Percentiles rank a stretch among this genome's conserved stretches.
Conservation (phyloP, 2,888 invertebrate genomes). For the Himalopsyche japonica region DNA sequence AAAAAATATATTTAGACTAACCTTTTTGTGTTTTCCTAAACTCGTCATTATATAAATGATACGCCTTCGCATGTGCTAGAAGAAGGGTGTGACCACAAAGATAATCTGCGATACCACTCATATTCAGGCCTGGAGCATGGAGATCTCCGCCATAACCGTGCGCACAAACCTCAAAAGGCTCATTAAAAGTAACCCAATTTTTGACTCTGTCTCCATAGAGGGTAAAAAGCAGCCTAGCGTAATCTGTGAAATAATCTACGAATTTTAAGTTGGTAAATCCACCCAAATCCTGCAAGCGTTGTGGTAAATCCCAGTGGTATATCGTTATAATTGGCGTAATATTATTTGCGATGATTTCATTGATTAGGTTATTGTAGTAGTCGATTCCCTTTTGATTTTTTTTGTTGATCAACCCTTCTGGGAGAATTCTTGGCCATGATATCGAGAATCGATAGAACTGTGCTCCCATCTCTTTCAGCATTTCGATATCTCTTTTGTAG, state of each 20-base stretch:
- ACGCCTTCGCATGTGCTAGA: slow-evolving; percentile 31
- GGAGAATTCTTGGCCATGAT: slow-evolving; percentile 71
- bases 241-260: slow-evolving; percentile 57
- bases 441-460: slow-evolving; percentile 64
- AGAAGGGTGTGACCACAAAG: slow-evolving; percentile 28
- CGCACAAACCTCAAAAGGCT: slow-evolving; percentile 52
- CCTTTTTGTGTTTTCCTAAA: slow-evolving; percentile 23
- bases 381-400: slow-evolving; percentile 51
- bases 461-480: slow-evolving; percentile 61
- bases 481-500: slow-evolving; percentile 62
- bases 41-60: slow-evolving; percentile 27
- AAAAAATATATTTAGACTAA: slow-evolving; percentile 34
- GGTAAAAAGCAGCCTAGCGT: slow-evolving; percentile 54
- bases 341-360: slow-evolving; percentile 56
- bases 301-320: slow-evolving; percentile 70
- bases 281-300: slow-evolving; percentile 56
- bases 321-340: slow-evolving; percentile 66
- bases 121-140: slow-evolving; percentile 49
- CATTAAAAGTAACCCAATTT: slow-evolving; percentile 68
- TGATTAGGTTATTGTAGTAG: slow-evolving; percentile 67
- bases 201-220: slow-evolving; percentile 59
- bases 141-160: slow-evolving; percentile 48
- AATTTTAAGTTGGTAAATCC: slow-evolving; percentile 62
- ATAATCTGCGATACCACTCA: slow-evolving; percentile 27
- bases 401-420: slow-evolving; percentile 54